Conservation (phyloP, 2,113 vertebrate genomes). For the Microcebus griseorufus region DNA sequence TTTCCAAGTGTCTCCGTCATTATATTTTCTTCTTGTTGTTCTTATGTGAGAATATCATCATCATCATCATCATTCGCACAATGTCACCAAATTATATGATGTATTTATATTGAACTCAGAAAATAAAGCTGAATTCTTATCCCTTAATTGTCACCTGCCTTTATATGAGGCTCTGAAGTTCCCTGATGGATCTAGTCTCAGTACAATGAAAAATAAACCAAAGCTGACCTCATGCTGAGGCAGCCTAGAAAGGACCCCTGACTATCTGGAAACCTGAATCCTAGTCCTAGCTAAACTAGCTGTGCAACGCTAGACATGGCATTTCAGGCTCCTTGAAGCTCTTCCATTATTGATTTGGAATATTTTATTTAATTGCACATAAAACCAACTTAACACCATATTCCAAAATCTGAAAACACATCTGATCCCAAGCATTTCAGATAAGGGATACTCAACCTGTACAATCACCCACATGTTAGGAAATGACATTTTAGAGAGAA, state of each 20-base stretch:
- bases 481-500: slow-evolving; percentile 27
- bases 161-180: background rate
- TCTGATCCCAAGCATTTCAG: background rate
- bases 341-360: background rate
- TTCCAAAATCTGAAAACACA: background rate
- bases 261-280: background rate
- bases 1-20: background rate
- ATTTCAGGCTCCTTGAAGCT: background rate
- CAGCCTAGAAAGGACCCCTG: background rate
- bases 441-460: background rate
- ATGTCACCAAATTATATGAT: background rate
- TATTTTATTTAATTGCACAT: background rate
- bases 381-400: background rate
- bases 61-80: background rate
- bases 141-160: background rate
- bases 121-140: background rate
- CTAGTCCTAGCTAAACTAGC: background rate
- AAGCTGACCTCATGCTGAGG: background rate
- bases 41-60: background rate
- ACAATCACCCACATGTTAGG: background rate
- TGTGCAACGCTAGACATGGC: background rate
- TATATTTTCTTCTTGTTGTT: background rate
- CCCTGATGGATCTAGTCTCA: background rate
- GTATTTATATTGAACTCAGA: background rate
- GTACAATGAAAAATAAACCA: background rate